Evolutionary conservation across 1,140 invertebrate species (phyloP).

Genomic region (Drosophila parabipectinata): DNA sequence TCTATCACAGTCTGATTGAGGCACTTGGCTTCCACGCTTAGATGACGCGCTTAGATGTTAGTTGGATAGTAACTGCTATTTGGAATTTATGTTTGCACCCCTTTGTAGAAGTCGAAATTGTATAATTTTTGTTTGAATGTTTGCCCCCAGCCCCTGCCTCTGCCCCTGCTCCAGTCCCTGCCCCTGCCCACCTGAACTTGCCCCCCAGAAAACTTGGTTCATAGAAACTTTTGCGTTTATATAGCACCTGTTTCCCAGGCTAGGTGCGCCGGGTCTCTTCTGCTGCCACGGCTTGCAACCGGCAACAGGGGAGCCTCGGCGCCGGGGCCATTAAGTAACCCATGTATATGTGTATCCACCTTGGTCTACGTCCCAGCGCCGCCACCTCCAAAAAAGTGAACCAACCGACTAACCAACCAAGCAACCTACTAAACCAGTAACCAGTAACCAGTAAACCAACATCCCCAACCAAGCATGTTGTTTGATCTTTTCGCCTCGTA

Average conservation of each 20-base stretch:
- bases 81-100: slow-evolving; percentile 44
- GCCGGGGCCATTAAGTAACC: slow-evolving; percentile 24
- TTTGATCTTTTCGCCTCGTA: slow-evolving; percentile 31
- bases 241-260: slow-evolving; percentile 74
- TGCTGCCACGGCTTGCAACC: slow-evolving; percentile 2
- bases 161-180: not conserved
- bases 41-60: slow-evolving; percentile 42
- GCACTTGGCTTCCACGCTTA: slow-evolving; percentile 69
- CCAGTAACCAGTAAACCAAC: slow-evolving; percentile 38
- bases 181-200: not conserved
- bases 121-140: slow-evolving; percentile 36
- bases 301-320: slow-evolving; percentile 21
- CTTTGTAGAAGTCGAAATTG: slow-evolving; percentile 38
- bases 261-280: slow-evolving; percentile 48
- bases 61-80: slow-evolving; percentile 14
- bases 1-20: slow-evolving; percentile 33
- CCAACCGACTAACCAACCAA: slow-evolving; percentile 22
- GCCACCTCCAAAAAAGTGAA: slow-evolving; percentile 57
- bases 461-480: slow-evolving; percentile 44
- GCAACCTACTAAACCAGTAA: slow-evolving; percentile 4
- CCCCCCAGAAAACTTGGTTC: slow-evolving; percentile 62
- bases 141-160: not conserved
- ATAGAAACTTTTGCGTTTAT: slow-evolving; percentile 82
- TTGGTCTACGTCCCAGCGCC: slow-evolving; percentile 60
- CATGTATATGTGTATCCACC: slow-evolving; percentile 53